A percentile compares a stretch with the other conserved stretches of the same genome.
phyloP scores from a whole-genome alignment of 2,113 vertebrate species.

The Platycercus adscitus region DNA sequence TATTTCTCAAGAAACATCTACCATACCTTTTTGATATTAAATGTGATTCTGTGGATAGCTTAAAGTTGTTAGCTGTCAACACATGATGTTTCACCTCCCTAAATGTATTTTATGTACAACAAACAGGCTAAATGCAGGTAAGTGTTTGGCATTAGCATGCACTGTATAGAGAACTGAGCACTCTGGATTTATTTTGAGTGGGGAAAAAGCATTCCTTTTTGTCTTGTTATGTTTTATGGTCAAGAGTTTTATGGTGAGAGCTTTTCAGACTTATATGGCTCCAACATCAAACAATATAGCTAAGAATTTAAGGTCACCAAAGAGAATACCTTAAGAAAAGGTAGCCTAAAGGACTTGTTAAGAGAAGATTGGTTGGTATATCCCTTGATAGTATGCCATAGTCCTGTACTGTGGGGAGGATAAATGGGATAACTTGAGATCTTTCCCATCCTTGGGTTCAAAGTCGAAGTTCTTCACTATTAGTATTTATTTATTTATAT shows the following conservation, averaged over 20 bases:
- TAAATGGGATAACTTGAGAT: not conserved
- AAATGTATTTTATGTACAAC: not conserved
- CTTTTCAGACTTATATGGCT: not conserved
- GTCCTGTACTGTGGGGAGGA: not conserved
- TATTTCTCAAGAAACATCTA: not conserved
- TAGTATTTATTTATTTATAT: not conserved
- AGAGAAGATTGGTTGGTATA: not conserved
- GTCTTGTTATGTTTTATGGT: not conserved
- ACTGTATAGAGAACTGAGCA: not conserved
- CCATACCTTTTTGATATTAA: not conserved
- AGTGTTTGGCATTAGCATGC: not conserved
- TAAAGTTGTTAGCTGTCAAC: not conserved
- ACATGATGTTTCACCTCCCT: not conserved
- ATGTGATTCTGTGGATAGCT: not conserved
- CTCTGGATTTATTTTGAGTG: not conserved
- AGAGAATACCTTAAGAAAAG: not conserved
- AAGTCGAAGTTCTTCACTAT: not conserved
- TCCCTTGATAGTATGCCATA: not conserved
- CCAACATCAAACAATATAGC: not conserved
- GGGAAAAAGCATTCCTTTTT: not conserved
- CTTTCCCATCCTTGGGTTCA: not conserved
- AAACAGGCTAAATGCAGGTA: not conserved
- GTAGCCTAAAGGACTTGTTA: not conserved
- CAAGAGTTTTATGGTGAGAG: not conserved
- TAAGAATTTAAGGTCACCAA: not conserved